These are phyloP conservation scores for Rhinopithecus roxellana DNA, from an alignment of 2,113 vertebrate genomes.

Conservation along the genomic window DNA sequence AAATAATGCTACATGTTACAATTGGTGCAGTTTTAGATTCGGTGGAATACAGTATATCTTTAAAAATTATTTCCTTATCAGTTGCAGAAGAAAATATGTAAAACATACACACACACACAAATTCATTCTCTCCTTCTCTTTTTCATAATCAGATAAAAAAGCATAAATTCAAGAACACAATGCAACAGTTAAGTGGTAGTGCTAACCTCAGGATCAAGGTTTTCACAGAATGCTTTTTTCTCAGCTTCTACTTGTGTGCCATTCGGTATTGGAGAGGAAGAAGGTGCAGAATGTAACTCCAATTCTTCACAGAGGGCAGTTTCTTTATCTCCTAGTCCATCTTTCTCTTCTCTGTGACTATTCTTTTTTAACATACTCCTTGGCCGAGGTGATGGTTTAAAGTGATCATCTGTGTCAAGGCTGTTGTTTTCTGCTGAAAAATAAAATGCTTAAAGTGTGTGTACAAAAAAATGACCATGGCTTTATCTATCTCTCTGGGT, in stretches of 20 bases:
- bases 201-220: conserved; percentile 77
- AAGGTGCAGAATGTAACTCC: conserved; percentile 70
- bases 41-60: background rate
- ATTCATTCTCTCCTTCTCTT: background rate
- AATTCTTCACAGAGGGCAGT: conserved; percentile 59
- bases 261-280: conserved; percentile 67
- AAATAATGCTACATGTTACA: background rate
- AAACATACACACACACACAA: background rate
- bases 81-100: background rate
- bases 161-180: background rate
- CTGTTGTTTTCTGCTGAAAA: conserved; percentile 68
- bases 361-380: conserved; percentile 79
- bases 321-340: conserved; percentile 66
- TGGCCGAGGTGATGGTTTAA: conserved; percentile 86
- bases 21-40: background rate
- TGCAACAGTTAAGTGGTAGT: background rate
- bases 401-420: conserved; percentile 71
- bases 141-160: background rate
- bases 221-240: conserved; percentile 61
- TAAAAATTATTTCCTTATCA: background rate
- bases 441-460: background rate
- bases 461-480: background rate
- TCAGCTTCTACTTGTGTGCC: conserved; percentile 59
- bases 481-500: background rate
- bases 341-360: conserved; percentile 65